Evolutionary conservation across 1,140 invertebrate genomes (phyloP).

Genomic region (Dendrolimus punctatus): DNA sequence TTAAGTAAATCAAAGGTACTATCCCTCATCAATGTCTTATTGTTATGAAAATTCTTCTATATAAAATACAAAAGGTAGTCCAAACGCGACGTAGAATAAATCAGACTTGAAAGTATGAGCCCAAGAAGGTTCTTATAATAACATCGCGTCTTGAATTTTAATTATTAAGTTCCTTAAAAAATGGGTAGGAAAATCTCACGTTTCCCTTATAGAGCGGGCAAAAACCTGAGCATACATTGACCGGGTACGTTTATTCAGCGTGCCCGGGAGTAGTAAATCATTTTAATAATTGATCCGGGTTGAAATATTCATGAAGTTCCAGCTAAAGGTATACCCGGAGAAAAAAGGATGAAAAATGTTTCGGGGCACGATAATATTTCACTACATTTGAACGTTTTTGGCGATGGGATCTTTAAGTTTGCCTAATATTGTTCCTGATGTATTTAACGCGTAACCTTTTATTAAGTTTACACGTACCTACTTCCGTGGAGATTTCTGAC

Average conservation of each 20-base stretch:
- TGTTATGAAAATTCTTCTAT: too few species aligned
- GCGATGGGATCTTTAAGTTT: slow-evolving; percentile 10
- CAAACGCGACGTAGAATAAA: too few species aligned
- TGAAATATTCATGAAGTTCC: slow-evolving; percentile 63
- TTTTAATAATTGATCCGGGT: slow-evolving; percentile 62
- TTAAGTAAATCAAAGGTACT: too few species aligned
- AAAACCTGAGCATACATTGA: slow-evolving; percentile 17
- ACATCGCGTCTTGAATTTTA: slow-evolving; percentile 15
- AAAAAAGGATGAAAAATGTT: slow-evolving; percentile 56
- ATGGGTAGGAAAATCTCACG: slow-evolving; percentile 12
- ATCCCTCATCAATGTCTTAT: too few species aligned
- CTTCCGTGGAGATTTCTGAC: too few species aligned
- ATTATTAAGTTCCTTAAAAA: slow-evolving; percentile 12
- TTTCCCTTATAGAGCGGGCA: slow-evolving; percentile 10
- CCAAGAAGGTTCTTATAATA: slow-evolving; percentile 1
- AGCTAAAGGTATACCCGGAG: slow-evolving; percentile 37
- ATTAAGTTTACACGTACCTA: too few species aligned
- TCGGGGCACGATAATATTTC: slow-evolving; percentile 27
- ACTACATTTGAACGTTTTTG: slow-evolving; percentile 33
- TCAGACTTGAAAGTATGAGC: too few species aligned
- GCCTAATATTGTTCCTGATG: slow-evolving; percentile 6
- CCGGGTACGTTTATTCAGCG: slow-evolving; percentile 12
- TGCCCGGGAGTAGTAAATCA: slow-evolving; percentile 48
- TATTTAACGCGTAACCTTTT: too few species aligned
- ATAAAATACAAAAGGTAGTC: too few species aligned